Evolutionary conservation across 2,113 vertebrate species (phyloP), one percentile per base, ranked within the genome.

Genomic region (Numenius arquata): DNA sequence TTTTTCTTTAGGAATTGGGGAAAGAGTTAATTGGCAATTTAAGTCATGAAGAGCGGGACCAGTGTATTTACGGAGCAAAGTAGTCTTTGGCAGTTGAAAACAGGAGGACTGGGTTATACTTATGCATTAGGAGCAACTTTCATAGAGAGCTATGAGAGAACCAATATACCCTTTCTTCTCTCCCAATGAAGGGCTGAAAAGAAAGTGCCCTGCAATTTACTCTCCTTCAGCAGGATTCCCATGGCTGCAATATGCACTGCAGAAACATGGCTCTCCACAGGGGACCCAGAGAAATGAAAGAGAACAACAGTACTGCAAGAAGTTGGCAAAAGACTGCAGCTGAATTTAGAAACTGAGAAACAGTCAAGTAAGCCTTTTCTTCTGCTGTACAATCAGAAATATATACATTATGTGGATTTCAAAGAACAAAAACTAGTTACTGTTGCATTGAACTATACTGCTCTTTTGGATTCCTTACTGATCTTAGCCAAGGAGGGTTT

Each of bases 281-380:
- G 81, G 63, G n/a, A 79, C 7, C 38, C 75, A 93, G 63, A 63
- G 52, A 93, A 95, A 95, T 72, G 50, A 90, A 38, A 85, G 71
- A 71, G 52, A 70, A 89, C 48, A 91, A 83, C 71, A 93, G 55
- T 25, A 76, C 25, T 85, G 63, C 50, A 91, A 81, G 38, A 55
- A 93, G 52, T 36, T 94, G 92, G 89, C 92, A 96, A 90, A 88
- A 90, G 84, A 47, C 61, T 56, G 21, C 53, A 90, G 78, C 65
- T 91, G 89, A 91, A 87, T 93, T 91, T 91, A 95, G 92, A 90
- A 96, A 75, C 73, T 0, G 0, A 79, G 72, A 89, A 96, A 90
- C 27, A 89, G 81, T 83, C 88, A 86, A 93, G 70, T 81, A 96
- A 95, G 93, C 70, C 81, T 92, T 88, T 94, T 89, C 83, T 75